phyloP scores from a whole-genome alignment of 2,113 vertebrate species.

The Trichomycterus rosablanca region DNA sequence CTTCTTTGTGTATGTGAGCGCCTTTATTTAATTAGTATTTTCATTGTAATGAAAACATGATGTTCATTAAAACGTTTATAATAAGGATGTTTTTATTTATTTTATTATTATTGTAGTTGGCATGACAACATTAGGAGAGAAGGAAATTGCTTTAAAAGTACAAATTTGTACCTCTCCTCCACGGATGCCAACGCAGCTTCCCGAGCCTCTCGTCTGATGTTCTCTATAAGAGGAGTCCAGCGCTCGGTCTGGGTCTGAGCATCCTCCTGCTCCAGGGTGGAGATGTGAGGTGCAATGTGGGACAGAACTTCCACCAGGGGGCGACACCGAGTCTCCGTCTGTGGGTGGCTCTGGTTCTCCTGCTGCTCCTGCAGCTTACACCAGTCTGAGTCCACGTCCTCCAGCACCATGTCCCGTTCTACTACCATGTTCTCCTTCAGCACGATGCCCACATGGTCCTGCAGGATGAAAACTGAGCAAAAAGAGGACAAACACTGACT shows the following conservation, averaged over 20 bases:
- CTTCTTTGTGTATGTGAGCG: too few relatives aligned
- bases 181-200: constrained; percentile 39
- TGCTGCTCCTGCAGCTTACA: constrained; percentile 20
- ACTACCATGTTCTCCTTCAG: not conserved
- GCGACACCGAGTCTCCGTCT: not conserved
- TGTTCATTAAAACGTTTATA: too few relatives aligned
- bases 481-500: not conserved
- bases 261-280: constrained; percentile 35
- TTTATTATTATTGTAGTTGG: too few relatives aligned
- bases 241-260: constrained; percentile 43
- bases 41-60: too few relatives aligned
- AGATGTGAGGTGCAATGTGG: constrained; percentile 1
- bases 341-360: not conserved
- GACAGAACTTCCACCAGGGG: constrained; percentile 13
- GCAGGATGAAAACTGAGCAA: constrained; percentile 51
- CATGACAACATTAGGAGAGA: too few relatives aligned
- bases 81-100: too few relatives aligned
- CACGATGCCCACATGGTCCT: constrained; percentile 25
- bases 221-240: constrained; percentile 33
- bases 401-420: constrained; percentile 54
- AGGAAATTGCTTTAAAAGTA: too few relatives aligned
- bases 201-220: constrained; percentile 48
- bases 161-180: constrained; percentile 58
- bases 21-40: too few relatives aligned
- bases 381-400: constrained; percentile 57